Evolutionary conservation across 1,140 invertebrate genomes (phyloP), one percentile per base, ranked within the genome.

Genomic region (Phocides pigmalion): DNA sequence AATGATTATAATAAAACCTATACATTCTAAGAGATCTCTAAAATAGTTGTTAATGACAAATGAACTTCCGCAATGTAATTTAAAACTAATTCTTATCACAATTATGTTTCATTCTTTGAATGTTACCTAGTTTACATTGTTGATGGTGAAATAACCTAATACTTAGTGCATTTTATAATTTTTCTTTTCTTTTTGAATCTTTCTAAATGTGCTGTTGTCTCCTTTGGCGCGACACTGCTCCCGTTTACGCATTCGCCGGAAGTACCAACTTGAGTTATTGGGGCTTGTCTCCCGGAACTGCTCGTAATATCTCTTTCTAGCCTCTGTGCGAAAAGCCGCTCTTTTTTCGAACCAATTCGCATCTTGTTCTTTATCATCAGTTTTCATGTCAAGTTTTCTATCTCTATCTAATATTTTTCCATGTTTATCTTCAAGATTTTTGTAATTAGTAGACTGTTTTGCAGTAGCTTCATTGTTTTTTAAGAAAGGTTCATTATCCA

Each of bases 221-320:
- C 66, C 56, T 41, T 87, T 86, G 1, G 75, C 74, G 37, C 87
- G 79, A 41, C 84, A 87, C 46, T 91, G 87, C 35, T 91, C 87
- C 4, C 89, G 76, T 47, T 77, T 76, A 16, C 81, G 78, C 89
- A 90, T 89, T 4, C 87, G 76, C n/a, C 77, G 68, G 66, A 91
- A 91, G 67, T 91, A 89, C 89, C 89, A 91, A 0, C 78, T 74
- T 1, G 85, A 83, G n/a, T 74, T 79, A 42, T 84, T 84, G 3
- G 70, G 62, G 28, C 62, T 77, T 9, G 62, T 76, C 47, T 80
- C 74, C 19, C 78, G 80, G 68, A 87, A 84, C 17, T 86, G 50
- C 42, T 90, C 86, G 9, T 80, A 62, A 41, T 86, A 79, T 3
- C 72, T 84, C 32, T 82, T 85, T 28, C 87, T 74, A 19, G 82